phyloP scores from a whole-genome alignment of 2,888 invertebrate genomes.

The Drosophila subsilvestris region DNA sequence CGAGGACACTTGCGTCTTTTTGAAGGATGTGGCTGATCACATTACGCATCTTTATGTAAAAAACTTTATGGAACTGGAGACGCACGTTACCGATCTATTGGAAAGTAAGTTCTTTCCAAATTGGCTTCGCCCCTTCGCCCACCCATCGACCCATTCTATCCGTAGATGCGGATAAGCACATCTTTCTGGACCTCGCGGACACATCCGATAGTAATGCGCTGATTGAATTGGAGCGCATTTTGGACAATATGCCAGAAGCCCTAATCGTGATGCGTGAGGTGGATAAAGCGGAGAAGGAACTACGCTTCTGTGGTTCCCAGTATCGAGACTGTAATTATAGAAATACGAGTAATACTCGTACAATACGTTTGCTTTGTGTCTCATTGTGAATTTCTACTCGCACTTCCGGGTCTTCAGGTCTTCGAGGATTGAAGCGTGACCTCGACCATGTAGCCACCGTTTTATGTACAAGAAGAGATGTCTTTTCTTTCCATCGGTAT shows the following conservation, averaged over 20 bases:
- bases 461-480: background rate
- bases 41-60: conserved; percentile 88
- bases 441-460: too few relatives aligned
- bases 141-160: conserved; percentile 86
- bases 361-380: too few relatives aligned
- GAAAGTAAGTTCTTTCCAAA: conserved; percentile 85
- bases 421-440: background rate
- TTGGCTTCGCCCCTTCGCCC: conserved; percentile 75
- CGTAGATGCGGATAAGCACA: conserved; percentile 85
- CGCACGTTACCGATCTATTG: conserved; percentile 87
- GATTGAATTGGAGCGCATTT: conserved; percentile 89
- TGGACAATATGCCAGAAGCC: conserved; percentile 88
- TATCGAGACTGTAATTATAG: background rate
- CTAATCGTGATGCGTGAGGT: conserved; percentile 68
- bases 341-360: too few relatives aligned
- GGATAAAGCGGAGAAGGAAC: background rate
- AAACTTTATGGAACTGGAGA: conserved; percentile 90
- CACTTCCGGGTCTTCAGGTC: background rate
- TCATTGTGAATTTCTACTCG: too few relatives aligned
- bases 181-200: conserved; percentile 88
- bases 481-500: too few relatives aligned
- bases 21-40: conserved; percentile 89
- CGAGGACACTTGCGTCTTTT: conserved; percentile 88
- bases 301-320: background rate
- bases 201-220: conserved; percentile 91